Base-by-base conservation (phyloP, 2,888 invertebrate species). In the Eristalis arbustorum region DNA sequence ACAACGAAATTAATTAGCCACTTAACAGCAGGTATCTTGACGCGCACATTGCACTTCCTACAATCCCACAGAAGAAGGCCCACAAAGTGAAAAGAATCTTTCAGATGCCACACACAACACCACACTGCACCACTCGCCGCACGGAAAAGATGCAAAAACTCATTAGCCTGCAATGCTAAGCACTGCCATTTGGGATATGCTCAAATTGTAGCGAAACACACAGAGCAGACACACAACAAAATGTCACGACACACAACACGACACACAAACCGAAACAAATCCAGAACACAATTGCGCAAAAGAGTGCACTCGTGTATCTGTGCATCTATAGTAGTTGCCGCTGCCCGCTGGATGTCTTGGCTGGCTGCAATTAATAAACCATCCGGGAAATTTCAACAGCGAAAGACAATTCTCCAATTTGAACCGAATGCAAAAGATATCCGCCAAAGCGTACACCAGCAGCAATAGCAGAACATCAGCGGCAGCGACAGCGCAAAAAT, bases 1-100 rank as follows among this genome's bases (percentile, higher is more conserved):
- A 81, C 85, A 85, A 78, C 74, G 63, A 87, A 87, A 87, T 83
- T 87, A 87, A 87, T 87, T 82, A 87, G 83, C 87, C 87, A 87
- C 87, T 87, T 87, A 87, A 77, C 76, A 82, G 66, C 83, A 87
- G 78, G 87, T 83, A 87, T 87, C 83, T 87, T 87, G 66, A 87
- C 83, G 87, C 87, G 87, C 83, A 49, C 49, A 83, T 75, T 74
- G 74, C 83, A 87, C 82, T 85, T 85, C 85, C 85, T 85, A 63
- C 61, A 34, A 49, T 49, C 49, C 49, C 49, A 49, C 31, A 8
- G 31, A 31, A 31, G 49, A 49, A 49, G 49, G 49, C 49, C 49
- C 18, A 49, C 49, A 49, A 18, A 18, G 49, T 42, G 11, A 72
- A 59, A 59, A 59, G 59, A 59, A 59, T 59, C 59, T 59, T 14